Evolutionary conservation across 2,797 vertebrate species (phyloP), one percentile per base, ranked within the genome.

Genomic region (Danio albolineatus): DNA sequence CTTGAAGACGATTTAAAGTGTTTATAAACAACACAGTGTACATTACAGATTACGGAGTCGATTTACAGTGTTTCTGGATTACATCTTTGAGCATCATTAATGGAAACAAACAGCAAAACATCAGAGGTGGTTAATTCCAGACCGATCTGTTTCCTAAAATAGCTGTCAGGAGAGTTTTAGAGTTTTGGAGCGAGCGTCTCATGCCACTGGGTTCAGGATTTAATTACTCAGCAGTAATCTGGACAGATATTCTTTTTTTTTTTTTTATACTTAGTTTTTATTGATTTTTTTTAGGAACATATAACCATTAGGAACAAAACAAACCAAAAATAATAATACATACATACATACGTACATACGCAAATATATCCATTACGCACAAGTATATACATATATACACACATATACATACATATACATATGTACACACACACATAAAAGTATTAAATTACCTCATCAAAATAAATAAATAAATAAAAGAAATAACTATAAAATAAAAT

Each of bases 171-270:
- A 80, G 28, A 57, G 78, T 66, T 46, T 46, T 73, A 56, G 28
- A 56, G 28, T 56, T 75, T 44, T 53, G 49, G 46, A 81, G 65
- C 71, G 49, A 85, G 83, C 66, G 17, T 88, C 83, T 69, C 83
- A 74, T 84, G 86, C 66, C 53, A 36, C 60, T 80, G 60, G 79
- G 79, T 73, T 70, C 43, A 59, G 84, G 81, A 90, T 90, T 90
- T 88, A 88, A 87, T 92, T 91, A 92, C 65, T 80, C 57, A 81
- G 86, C 85, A 86, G 28, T 28, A 28, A 28, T 28, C 88, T 67
- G 75, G 82, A 83, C 72, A 82, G 66, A 65, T 81, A 84, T 83
- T 83, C 70, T 89, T n/a, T n/a, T n/a, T n/a, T n/a, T n/a, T n/a
- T n/a, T n/a, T n/a, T n/a, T n/a, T n/a, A n/a, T n/a, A n/a, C n/a